Conservation (phyloP, 2,888 invertebrate species). For the Hyles lineata region DNA sequence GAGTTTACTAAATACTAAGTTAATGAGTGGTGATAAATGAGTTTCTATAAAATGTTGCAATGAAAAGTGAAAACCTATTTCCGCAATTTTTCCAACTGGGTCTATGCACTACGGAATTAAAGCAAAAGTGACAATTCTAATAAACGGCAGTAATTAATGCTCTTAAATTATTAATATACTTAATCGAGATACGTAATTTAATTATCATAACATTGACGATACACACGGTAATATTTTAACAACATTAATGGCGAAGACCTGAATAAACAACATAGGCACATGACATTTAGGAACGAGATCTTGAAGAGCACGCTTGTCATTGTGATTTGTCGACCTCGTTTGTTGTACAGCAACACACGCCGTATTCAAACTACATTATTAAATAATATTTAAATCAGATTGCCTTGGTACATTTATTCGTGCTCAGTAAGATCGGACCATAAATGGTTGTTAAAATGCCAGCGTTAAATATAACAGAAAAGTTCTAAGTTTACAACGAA, state of each 20-base stretch:
- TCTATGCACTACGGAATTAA: too few relatives aligned
- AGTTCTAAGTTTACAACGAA: too few relatives aligned
- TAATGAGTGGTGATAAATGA: too few relatives aligned
- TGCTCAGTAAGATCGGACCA: neutral
- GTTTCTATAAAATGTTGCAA: too few relatives aligned
- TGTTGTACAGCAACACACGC: neutral
- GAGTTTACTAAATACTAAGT: too few relatives aligned
- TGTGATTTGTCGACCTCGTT: conserved; percentile 10
- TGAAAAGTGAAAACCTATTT: too few relatives aligned
- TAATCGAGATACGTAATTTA: neutral
- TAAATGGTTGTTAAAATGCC: too few relatives aligned
- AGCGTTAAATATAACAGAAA: too few relatives aligned
- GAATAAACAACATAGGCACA: neutral
- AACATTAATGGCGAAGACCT: neutral
- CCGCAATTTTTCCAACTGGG: too few relatives aligned
- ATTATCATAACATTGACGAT: neutral
- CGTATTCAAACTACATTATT: neutral
- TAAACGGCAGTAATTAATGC: neutral
- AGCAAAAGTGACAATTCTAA: too few relatives aligned
- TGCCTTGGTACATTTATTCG: neutral
- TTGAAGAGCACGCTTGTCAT: conserved; percentile 11
- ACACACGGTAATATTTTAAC: neutral
- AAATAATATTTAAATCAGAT: neutral
- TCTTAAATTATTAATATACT: neutral
- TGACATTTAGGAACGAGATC: neutral